Base-by-base conservation (phyloP, 2,888 invertebrate genomes). In the Oxyscelio sp. region DNA sequence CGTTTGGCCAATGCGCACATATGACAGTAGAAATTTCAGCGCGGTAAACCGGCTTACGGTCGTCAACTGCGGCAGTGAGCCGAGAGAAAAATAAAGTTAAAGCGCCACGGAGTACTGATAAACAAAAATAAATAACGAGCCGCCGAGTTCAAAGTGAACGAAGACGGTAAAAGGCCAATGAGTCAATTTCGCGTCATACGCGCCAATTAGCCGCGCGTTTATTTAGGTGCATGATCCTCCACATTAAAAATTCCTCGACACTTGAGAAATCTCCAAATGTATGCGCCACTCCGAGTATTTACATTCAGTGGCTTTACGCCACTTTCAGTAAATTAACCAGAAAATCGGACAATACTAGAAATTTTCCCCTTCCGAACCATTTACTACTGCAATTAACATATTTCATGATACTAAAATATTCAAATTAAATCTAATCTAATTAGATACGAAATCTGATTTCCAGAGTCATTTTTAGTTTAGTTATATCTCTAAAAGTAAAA, bases 171-270 rank as follows among this genome's bases (percentile, higher is more conserved):
- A 34, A 68, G 71, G 17, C 61, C 73, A 40, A 50, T 52, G 59
- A 52, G 61, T 73, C 38, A 61, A 61, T 73, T 61, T 17, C 50
- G 40, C 52, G 13, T 73, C 61, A 22, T 24, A 43, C 58, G 34
- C 61, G 61, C 38, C 61, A 52, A 61, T 73, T 73, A 61, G 73
- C 19, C 61, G 40, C 34, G 59, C 48, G 71, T 22, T 48, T 58
- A 48, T 71, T 59, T 50, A 63, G 61, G 56, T 59, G 59, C 40
- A 73, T 22, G 61, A 73, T 48, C 27, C 34, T 5, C 1, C 34
- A 19, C 27, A 31, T 68, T 68, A 52, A 66, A 52, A 66, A 56
- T 38, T 54, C 48, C 21, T 15, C 24, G 34, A 22, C 52, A 61
- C 24, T 63, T 56, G 13, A 38, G 50, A 38, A 59, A 61, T 73